Percentiles rank a stretch among this genome's conserved stretches.
These are phyloP conservation scores for Drosophila longiperda DNA, from an alignment of 2,888 invertebrate species.

Conservation along the genomic window DNA sequence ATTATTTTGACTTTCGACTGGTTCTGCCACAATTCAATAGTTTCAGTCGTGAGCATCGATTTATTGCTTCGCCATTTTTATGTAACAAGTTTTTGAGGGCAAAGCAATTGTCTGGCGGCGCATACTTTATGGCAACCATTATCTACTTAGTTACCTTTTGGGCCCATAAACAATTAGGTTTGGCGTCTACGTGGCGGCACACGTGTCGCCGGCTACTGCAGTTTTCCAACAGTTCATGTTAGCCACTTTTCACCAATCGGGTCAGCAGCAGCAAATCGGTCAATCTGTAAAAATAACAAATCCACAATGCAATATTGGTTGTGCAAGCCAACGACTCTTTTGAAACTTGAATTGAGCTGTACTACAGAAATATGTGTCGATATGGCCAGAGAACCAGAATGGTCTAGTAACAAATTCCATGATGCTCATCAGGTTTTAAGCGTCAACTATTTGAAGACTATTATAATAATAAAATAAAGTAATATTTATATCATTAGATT, in stretches of 20 bases:
- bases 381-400: not conserved
- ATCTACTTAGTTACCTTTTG: slow-evolving; percentile 33
- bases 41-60: slow-evolving; percentile 41
- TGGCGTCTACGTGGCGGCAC: slow-evolving; percentile 17
- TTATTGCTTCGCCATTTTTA: slow-evolving; percentile 64
- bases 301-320: not conserved
- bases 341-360: not conserved
- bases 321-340: slow-evolving; percentile 8
- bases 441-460: not conserved
- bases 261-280: slow-evolving; percentile 29
- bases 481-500: not conserved
- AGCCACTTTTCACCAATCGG: slow-evolving; percentile 41
- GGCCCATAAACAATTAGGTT: slow-evolving; percentile 28
- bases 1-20: slow-evolving; percentile 9
- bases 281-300: slow-evolving; percentile 45
- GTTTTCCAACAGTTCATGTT: slow-evolving; percentile 45
- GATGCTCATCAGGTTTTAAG: not conserved
- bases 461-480: not conserved
- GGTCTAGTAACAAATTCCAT: not conserved
- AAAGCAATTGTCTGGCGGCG: slow-evolving; percentile 60
- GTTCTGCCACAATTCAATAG: slow-evolving; percentile 19
- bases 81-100: slow-evolving; percentile 52
- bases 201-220: slow-evolving; percentile 29
- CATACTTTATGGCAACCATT: slow-evolving; percentile 47
- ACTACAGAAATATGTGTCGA: not conserved